Base-by-base conservation (phyloP, 1,140 invertebrate genomes). In the Subanguina moxae region DNA sequence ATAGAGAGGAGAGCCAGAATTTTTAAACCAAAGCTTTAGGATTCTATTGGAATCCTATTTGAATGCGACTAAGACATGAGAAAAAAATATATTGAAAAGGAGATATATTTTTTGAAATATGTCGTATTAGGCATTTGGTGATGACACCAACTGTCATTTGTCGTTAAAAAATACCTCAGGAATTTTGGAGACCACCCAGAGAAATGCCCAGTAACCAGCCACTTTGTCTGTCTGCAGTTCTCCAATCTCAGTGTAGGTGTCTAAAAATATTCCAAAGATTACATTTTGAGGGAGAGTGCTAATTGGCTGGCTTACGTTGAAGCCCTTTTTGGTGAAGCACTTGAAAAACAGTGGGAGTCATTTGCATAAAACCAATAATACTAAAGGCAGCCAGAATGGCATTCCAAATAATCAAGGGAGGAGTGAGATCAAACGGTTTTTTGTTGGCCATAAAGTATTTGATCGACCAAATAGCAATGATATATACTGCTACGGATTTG, bases 401-500 rank as follows among this genome's bases (percentile, higher is more conserved):
- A 71, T 71, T 71, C 69, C 69, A 71, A 21, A 71, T 48, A 45
- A 64, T 71, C 1, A 71, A 30, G 1, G 58, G 69, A 1, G 8
- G 46, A 27, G 64, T 70, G 15, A 71, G 69, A 59, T 70, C 72
- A 48, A 74, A 74, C 17, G 75, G 76, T 32, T 70, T 76, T 15
- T 68, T 28, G 42, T 64, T 43, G 23, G n/a, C 13, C 69, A 71
- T 70, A 21, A 76, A 7, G 25, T 48, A 72, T 62, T 76, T 76
- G 27, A 76, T 78, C 13, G 72, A 28, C 28, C 70, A 76, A 52
- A 76, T 76, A 11, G 76, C 85, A 25, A 94, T 86, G 88, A 97
- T 90, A 81, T 98, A 97, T 70, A 92, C 85, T 66, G 89, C 90
- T 59, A 78, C 75, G 7, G 57, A 57, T 65, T 78, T 76, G 19